phyloP scores from a whole-genome alignment of 1,140 invertebrate genomes.

The Drosophila kurseongensis region DNA sequence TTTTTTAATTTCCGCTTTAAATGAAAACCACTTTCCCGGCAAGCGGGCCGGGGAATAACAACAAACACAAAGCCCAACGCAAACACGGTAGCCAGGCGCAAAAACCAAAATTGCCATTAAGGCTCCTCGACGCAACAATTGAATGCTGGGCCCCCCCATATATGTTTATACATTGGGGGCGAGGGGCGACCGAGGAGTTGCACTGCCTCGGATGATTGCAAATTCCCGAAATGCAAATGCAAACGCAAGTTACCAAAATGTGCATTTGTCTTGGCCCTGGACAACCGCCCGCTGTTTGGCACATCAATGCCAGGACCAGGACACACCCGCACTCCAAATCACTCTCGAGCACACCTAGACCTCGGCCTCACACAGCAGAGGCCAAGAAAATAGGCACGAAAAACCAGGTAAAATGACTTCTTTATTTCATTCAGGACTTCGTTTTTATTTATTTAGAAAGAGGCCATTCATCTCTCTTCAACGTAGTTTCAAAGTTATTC shows the following conservation, averaged over 20 bases:
- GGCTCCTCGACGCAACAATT: slow-evolving; percentile 44
- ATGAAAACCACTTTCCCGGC: slow-evolving; percentile 70
- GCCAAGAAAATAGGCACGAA: slow-evolving; percentile 3
- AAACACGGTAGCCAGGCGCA: not conserved
- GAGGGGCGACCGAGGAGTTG: not conserved
- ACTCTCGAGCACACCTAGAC: slow-evolving; percentile 12
- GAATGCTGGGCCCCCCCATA: slow-evolving; percentile 5
- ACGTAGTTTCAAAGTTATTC: too few species aligned
- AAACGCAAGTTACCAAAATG: slow-evolving; percentile 70
- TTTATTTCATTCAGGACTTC: too few species aligned
- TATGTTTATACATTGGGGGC: not conserved
- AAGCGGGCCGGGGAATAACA: slow-evolving; percentile 1
- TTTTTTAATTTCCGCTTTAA: slow-evolving; percentile 82
- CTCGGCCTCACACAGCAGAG: slow-evolving; percentile 1
- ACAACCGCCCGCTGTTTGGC: slow-evolving; percentile 38
- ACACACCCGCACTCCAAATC: slow-evolving; percentile 9
- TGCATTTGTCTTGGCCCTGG: slow-evolving; percentile 66
- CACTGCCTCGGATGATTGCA: slow-evolving; percentile 20
- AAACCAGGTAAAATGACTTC: too few species aligned
- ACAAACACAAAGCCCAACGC: slow-evolving; percentile 16
- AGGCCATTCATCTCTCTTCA: too few species aligned
- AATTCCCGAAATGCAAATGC: slow-evolving; percentile 64
- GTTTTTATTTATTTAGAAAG: too few species aligned
- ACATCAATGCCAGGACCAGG: slow-evolving; percentile 66
- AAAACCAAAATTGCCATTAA: slow-evolving; percentile 54